A percentile compares a stretch with the other conserved stretches of the same genome.
Evolutionary conservation across 1,140 invertebrate species (phyloP).

Genomic region (Thalassaphorura encarpata): DNA sequence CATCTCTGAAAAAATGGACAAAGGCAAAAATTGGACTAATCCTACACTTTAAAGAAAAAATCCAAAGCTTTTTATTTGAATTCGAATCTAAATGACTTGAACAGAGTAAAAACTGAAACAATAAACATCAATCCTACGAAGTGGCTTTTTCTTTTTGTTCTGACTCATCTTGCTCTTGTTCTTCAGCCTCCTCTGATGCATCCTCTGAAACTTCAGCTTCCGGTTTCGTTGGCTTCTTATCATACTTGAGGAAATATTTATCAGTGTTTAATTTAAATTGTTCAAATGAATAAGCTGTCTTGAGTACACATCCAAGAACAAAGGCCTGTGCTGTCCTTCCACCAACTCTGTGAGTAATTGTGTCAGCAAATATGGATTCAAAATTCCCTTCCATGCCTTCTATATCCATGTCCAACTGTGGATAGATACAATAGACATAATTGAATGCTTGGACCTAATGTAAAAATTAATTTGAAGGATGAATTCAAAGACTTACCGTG

Average conservation of each 20-base stretch:
- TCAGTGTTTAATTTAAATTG: constrained; percentile 54
- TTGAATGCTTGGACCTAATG: too few relatives aligned
- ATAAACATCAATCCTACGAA: too few relatives aligned
- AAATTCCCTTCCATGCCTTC: constrained; percentile 62
- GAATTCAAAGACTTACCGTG: constrained; percentile 42
- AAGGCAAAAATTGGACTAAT: too few relatives aligned
- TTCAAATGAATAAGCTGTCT: constrained; percentile 50
- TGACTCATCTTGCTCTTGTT: too few relatives aligned
- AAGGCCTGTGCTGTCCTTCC: constrained; percentile 46
- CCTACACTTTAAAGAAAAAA: too few relatives aligned
- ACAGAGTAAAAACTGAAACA: too few relatives aligned
- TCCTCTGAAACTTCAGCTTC: too few relatives aligned
- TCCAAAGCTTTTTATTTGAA: too few relatives aligned
- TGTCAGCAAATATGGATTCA: constrained; percentile 48
- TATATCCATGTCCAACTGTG: constrained; percentile 58
- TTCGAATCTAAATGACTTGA: too few relatives aligned
- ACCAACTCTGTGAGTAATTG: constrained; percentile 50
- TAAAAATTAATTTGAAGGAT: not conserved
- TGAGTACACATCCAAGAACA: constrained; percentile 48
- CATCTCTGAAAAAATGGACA: too few relatives aligned
- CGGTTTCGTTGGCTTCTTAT: not conserved
- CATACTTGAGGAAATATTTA: constrained; percentile 36
- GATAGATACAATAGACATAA: constrained; percentile 34
- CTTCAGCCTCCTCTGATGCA: too few relatives aligned
- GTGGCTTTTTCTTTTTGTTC: too few relatives aligned